Evolutionary conservation across 2,888 invertebrate genomes (phyloP), one percentile per base, ranked within the genome.

Genomic region (Mesoligia furuncula): DNA sequence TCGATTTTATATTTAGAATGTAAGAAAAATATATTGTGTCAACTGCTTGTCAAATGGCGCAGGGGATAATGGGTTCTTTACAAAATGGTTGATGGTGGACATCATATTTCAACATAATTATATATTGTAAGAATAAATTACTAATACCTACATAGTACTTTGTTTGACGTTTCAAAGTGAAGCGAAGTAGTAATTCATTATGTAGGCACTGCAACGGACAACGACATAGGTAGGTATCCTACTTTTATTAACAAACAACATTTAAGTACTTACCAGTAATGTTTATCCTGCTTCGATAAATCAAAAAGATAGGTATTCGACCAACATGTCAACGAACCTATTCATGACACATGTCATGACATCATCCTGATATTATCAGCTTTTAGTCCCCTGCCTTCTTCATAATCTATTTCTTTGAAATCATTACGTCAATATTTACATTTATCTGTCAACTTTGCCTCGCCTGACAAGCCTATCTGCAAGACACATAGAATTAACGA

Each of bases 1-100:
- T 85, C 62, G 69, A 81, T 84, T 72, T 77, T 71, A 61, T 54
- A 69, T 78, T 79, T 75, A 54, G 81, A 87, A 82, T 82, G 76
- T 65, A 75, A 68, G 77, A 75, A 87, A 85, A 80, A 70, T 64
- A 80, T 73, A 66, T 73, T 75, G n/a, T 79, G 80, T 77, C 85
- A 80, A 79, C 79, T 71, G 62, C 76, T 64, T 73, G 85, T 76
- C 74, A 80, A 79, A 75, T 79, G 62, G 54, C 64, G 59, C 64
- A 67, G 39, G 69, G 69, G 31, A 27, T 73, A 74, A 77, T 85
- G 68, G 67, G 42, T 39, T 73, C 64, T 73, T 57, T 76, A 57
- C 36, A 73, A 73, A 64, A 68, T 83, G 39, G 57, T 45, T 61
- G 61, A 61, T 42, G 24, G 39, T 59, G 5, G 59, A 65, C 51